Conservation (phyloP, 2,113 vertebrate species). For the Meleagris gallopavo region DNA sequence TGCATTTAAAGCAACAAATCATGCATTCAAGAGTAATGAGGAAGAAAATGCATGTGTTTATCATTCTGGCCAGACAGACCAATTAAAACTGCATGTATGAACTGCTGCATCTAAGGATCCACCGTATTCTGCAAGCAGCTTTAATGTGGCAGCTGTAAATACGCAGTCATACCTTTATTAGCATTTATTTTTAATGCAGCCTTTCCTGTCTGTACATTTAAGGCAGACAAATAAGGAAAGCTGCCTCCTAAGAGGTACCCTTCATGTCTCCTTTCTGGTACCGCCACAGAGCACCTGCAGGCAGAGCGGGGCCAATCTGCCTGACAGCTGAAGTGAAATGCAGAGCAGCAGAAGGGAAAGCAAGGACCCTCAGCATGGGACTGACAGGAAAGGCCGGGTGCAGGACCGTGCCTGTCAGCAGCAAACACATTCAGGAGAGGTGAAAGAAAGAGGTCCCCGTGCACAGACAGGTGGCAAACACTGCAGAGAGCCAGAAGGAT, state of each 20-base stretch:
- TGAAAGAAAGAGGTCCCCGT: accelerated
- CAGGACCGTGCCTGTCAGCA: accelerated
- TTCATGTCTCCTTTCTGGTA: not conserved
- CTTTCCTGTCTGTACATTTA: not conserved
- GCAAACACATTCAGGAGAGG: not conserved
- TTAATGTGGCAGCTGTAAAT: not conserved
- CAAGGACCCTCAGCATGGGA: accelerated
- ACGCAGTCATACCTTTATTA: not conserved
- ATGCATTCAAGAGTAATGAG: not conserved
- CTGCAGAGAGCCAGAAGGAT: not conserved
- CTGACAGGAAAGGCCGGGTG: not conserved
- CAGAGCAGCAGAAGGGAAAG: not conserved
- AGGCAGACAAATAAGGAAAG: not conserved
- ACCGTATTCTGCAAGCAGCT: not conserved
- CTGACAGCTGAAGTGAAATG: not conserved
- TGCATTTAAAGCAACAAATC: slow-evolving; percentile 25
- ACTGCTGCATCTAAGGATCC: not conserved
- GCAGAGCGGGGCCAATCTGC: not conserved
- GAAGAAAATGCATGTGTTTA: not conserved
- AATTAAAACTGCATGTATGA: not conserved
- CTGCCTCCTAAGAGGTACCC: not conserved
- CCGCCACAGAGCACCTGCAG: not conserved
- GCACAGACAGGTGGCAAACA: not conserved
- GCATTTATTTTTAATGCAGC: slow-evolving; percentile 5
- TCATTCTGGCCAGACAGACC: slow-evolving; percentile 28